Base-by-base conservation (phyloP, 1,140 invertebrate genomes). In the Drosophila ohnishii region DNA sequence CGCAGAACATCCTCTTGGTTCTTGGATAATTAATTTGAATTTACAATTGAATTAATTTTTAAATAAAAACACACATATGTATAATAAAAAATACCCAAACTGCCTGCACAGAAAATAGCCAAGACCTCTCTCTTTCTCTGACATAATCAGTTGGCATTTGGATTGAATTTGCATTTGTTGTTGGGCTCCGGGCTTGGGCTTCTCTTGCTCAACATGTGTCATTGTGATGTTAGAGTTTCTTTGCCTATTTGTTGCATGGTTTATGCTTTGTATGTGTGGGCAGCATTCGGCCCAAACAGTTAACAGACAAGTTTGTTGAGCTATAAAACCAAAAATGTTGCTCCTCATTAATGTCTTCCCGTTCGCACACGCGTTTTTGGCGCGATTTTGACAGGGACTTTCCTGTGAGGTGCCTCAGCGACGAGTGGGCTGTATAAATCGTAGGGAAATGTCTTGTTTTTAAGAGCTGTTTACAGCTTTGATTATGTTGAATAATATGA, bases 321-420 rank as follows among this genome's bases (percentile, higher is more conserved):
- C 58, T 40, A 67, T 84, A 83, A 80, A 83, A 69, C 65, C 62
- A 66, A 69, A 84, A 73, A 75, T 76, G 77, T 73, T 79, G 75
- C 82, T 72, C 50, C 78, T 44, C 61, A 66, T 48, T 32, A 25
- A 14, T 34, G 45, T 7, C 40, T 34, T 66, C 14, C 50, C 47
- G n/a, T 30, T 35, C 30, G 30, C 45, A 16, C 13, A 14, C n/a
- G 44, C 53, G 45, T 51, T 72, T 22, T 11, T n/a, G 16, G 32
- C 1, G 45, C 22, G 11, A 35, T 71, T 66, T 57, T 40, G 3
- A 37, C 40, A 55, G 51, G 51, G 34, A 55, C 34, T 35, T 35
- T 35, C 0, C 16, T 34, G 30, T 28, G 25, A 28, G 25, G 25
- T 28, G 5, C 25, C 25, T 28, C 25, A 34, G 48, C 11, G 30